phyloP scores from a whole-genome alignment of 2,888 invertebrate species.

The Parelbella ahira region DNA sequence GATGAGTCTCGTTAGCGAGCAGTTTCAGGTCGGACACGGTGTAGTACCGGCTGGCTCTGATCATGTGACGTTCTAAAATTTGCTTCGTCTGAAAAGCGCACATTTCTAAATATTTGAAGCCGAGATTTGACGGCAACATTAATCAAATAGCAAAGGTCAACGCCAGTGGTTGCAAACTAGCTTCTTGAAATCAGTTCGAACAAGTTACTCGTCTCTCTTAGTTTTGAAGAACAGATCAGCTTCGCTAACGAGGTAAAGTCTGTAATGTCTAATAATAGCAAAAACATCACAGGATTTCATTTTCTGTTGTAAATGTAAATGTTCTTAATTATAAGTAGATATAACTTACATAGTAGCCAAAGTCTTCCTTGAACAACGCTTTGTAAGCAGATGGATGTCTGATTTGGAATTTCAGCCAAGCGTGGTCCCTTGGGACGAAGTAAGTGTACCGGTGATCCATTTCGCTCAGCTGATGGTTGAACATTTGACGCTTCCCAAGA shows the following conservation, averaged over 20 bases:
- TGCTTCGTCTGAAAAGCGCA: conserved; percentile 84
- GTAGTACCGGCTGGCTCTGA: conserved; percentile 88
- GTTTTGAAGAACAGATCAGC: too few relatives aligned
- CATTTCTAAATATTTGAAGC: too few relatives aligned
- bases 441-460: conserved; percentile 91
- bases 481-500: conserved; percentile 86
- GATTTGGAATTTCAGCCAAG: conserved; percentile 90
- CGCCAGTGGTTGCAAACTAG: too few relatives aligned
- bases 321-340: too few relatives aligned
- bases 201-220: too few relatives aligned
- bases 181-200: too few relatives aligned
- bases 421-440: conserved; percentile 94
- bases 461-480: conserved; percentile 89
- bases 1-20: conserved; percentile 84
- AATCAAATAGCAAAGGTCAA: too few relatives aligned
- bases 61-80: conserved; percentile 93
- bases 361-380: conserved; percentile 90
- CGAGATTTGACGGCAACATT: too few relatives aligned
- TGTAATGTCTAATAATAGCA: too few relatives aligned
- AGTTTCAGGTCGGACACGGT: conserved; percentile 89
- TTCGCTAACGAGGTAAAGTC: too few relatives aligned
- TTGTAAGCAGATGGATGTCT: conserved; percentile 90
- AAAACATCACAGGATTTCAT: too few relatives aligned
- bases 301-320: too few relatives aligned
- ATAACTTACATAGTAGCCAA: conserved; percentile 88